These are phyloP conservation scores for Ianthella basta DNA, from an alignment of 37 sponge, comb jelly and placozoan species.

Conservation along the genomic window DNA sequence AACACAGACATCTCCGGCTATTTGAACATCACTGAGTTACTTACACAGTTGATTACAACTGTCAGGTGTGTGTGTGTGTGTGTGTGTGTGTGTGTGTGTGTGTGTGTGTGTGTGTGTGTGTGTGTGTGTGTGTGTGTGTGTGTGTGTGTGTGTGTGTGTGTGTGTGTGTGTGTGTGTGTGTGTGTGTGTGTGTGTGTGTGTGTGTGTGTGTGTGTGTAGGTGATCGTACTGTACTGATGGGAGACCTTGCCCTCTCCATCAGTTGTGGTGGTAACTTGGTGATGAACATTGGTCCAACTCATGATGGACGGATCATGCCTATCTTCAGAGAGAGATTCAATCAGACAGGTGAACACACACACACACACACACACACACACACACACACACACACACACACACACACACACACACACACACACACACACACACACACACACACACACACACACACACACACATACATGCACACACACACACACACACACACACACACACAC, in stretches of 20 bases:
- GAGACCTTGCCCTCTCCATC: neutral
- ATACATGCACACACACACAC: neutral
- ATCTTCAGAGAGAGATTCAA: slow-evolving; percentile 66
- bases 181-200: too few species aligned
- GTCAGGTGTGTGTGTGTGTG: slow-evolving; percentile 54
- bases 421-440: too few species aligned
- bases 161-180: too few species aligned
- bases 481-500: neutral
- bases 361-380: too few species aligned
- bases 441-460: neutral
- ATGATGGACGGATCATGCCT: slow-evolving; percentile 78
- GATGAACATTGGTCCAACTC: slow-evolving; percentile 75
- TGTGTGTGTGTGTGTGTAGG: too few species aligned
- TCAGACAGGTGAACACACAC: slow-evolving; percentile 72
- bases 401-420: too few species aligned
- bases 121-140: too few species aligned
- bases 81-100: neutral
- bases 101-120: too few species aligned
- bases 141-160: too few species aligned
- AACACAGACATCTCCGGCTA: slow-evolving; percentile 47
- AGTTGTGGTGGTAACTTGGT: slow-evolving; percentile 78
- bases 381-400: too few species aligned
- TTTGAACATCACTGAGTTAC: slow-evolving; percentile 50
- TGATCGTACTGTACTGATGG: neutral
- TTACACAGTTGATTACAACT: slow-evolving; percentile 67